Evolutionary conservation across 2,888 invertebrate species (phyloP).

Genomic region (Nomada flava): DNA sequence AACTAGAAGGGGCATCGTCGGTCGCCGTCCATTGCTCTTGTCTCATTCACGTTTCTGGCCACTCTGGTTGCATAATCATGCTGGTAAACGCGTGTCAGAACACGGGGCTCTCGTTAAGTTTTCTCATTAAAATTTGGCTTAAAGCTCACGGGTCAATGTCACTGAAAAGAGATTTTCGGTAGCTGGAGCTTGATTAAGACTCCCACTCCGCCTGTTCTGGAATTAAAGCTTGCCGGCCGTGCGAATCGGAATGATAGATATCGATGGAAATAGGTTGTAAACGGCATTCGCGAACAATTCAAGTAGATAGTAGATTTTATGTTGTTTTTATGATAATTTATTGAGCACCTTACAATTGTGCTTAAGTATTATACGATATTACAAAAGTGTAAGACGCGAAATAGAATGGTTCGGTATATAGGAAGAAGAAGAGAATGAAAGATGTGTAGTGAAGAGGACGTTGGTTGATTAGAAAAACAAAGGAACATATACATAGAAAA

Average conservation of each 20-base stretch:
- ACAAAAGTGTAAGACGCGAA: no score
- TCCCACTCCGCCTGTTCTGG: constrained; percentile 20
- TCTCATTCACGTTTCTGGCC: constrained; percentile 12
- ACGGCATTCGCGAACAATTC: no score
- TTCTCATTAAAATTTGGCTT: constrained; percentile 66
- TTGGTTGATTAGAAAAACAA: no score
- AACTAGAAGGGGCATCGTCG: not conserved
- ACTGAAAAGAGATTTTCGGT: constrained; percentile 51
- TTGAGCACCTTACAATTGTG: no score
- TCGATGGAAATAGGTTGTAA: no score
- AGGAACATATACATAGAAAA: no score
- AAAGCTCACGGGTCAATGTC: constrained; percentile 52
- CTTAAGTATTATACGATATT: no score
- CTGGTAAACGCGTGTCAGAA: constrained; percentile 48
- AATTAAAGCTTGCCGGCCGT: constrained; percentile 50
- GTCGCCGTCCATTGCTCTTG: not conserved
- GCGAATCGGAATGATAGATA: constrained; percentile 53
- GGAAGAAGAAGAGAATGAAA: no score
- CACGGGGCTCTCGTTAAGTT: constrained; percentile 52
- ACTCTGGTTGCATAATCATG: constrained; percentile 47
- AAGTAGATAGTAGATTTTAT: no score
- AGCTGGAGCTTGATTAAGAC: constrained; percentile 57
- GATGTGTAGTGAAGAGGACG: no score
- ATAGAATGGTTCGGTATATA: no score
- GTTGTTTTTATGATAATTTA: no score